Evolutionary conservation across 2,888 invertebrate genomes (phyloP).

Genomic region (Drosophila longiperda): DNA sequence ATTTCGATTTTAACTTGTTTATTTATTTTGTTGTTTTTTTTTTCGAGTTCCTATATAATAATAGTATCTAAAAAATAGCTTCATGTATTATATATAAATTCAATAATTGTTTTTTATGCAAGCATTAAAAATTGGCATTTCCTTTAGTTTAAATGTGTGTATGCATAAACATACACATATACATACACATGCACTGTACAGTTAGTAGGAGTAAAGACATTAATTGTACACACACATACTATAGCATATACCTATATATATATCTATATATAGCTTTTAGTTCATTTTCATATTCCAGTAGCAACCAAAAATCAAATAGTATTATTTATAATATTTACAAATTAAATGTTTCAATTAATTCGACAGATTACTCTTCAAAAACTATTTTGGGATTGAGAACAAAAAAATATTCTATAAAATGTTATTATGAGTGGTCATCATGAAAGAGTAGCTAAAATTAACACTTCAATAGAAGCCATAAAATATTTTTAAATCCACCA

Average conservation of each 20-base stretch:
- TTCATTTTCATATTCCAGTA: constrained; percentile 18
- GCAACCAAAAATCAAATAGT: constrained; percentile 13
- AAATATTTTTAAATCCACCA: not conserved
- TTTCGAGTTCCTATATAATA: constrained; percentile 50
- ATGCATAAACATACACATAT: constrained; percentile 1
- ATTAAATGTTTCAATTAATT: not conserved
- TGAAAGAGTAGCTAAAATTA: not conserved
- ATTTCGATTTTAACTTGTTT: constrained; percentile 22
- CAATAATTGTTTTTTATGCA: constrained; percentile 55
- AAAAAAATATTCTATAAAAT: not conserved
- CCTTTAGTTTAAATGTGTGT: constrained; percentile 48
- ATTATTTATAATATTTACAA: constrained; percentile 8
- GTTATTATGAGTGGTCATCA: not conserved
- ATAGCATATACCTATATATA: constrained; percentile 1
- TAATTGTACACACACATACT: constrained; percentile 1
- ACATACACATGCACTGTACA: constrained; percentile 17
- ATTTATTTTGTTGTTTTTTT: constrained; percentile 27
- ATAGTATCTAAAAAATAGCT: constrained; percentile 78
- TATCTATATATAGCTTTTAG: constrained; percentile 30
- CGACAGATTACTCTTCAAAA: not conserved
- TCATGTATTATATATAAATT: constrained; percentile 57
- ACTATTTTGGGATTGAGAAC: too few species aligned
- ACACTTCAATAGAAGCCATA: not conserved
- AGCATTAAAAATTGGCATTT: constrained; percentile 78
- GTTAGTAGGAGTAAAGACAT: constrained; percentile 8